A percentile compares a stretch with the other conserved stretches of the same genome.
Evolutionary conservation across 2,113 vertebrate species (phyloP).

Genomic region (Alouatta palliata): DNA sequence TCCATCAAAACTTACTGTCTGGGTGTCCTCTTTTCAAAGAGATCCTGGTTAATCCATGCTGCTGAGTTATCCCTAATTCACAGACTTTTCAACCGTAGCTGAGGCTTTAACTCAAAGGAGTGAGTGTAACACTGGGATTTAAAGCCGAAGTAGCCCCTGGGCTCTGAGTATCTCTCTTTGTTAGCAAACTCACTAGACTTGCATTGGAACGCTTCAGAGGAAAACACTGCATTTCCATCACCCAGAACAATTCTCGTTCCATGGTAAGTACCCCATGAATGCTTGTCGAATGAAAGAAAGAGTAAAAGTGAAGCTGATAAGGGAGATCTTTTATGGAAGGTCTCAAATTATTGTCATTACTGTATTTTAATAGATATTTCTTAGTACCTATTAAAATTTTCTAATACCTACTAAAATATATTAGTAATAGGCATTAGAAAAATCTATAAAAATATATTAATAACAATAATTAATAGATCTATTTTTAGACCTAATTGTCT

Average conservation of each 20-base stretch:
- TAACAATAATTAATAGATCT: not conserved
- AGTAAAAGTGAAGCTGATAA: not conserved
- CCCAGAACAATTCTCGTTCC: not conserved
- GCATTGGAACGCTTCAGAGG: not conserved
- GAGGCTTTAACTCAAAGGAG: conserved; percentile 13
- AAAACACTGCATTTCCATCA: not conserved
- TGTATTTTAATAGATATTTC: too few relatives aligned
- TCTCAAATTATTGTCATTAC: not conserved
- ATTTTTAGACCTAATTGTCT: not conserved
- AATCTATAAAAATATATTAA: not conserved
- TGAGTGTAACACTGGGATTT: not conserved
- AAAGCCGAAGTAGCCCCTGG: not conserved
- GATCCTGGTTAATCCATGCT: not conserved
- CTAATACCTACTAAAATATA: too few relatives aligned
- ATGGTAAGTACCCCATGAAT: not conserved
- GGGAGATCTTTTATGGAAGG: not conserved
- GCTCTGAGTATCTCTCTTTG: not conserved
- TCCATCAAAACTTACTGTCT: not conserved
- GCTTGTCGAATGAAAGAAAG: not conserved
- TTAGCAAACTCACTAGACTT: not conserved
- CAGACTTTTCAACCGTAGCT: not conserved
- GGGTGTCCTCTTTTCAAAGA: not conserved
- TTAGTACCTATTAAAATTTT: too few relatives aligned
- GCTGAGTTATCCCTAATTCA: not conserved
- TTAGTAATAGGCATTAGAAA: too few relatives aligned